Evolutionary conservation across 2,113 vertebrate genomes (phyloP).

Genomic region (Gracilinanus agilis): DNA sequence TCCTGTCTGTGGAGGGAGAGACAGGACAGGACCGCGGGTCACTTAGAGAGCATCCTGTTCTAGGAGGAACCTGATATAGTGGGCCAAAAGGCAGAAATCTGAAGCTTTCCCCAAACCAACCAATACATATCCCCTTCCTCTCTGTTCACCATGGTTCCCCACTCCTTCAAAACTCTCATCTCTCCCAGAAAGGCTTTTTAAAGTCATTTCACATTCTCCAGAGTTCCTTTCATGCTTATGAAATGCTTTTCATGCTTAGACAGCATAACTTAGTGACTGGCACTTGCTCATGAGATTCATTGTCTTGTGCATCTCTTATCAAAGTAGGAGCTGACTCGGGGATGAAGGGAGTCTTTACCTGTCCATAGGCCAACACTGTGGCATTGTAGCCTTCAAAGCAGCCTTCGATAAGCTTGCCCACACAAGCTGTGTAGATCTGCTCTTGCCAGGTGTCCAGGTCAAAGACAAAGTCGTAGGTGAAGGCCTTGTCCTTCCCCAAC

Average conservation of each 20-base stretch:
- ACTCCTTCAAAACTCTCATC: background rate
- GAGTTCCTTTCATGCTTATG: accelerated
- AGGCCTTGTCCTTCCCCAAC: conserved; percentile 98
- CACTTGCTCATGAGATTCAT: background rate
- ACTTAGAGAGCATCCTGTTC: background rate
- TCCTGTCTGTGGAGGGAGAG: conserved; percentile 88
- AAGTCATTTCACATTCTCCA: background rate
- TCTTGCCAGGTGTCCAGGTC: conserved; percentile 94
- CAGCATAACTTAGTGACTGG: too few relatives aligned
- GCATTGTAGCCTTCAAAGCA: conserved; percentile 98
- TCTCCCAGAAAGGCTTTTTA: background rate
- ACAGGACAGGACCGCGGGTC: accelerated
- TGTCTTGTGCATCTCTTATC: background rate
- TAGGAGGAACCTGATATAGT: background rate
- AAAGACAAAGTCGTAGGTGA: conserved; percentile 98
- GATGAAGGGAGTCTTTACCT: conserved; percentile 81
- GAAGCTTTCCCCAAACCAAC: background rate
- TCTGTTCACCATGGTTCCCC: background rate
- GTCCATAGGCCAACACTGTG: conserved; percentile 96
- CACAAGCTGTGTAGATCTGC: conserved; percentile 89
- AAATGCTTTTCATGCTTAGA: too few relatives aligned
- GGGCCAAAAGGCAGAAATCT: background rate
- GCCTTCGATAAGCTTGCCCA: conserved; percentile 95
- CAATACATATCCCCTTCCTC: background rate
- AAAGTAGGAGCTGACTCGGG: accelerated